Evolutionary conservation across 2,888 invertebrate species (phyloP).

Genomic region (Teleogryllus oceanicus): DNA sequence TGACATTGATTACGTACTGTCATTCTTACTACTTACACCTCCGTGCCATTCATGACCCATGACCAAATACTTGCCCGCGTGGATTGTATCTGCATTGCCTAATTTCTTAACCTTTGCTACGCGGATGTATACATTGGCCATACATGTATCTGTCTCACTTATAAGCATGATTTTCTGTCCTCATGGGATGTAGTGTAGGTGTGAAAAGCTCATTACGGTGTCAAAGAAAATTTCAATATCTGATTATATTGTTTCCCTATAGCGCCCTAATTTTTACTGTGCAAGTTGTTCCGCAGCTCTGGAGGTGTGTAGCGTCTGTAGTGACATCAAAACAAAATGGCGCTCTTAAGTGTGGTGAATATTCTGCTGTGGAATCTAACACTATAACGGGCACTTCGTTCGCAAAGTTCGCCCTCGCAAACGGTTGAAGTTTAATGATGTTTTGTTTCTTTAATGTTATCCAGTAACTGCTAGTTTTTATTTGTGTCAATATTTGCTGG

Average conservation of each 20-base stretch:
- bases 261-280: constrained; percentile 30
- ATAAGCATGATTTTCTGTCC: too few relatives aligned
- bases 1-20: too few relatives aligned
- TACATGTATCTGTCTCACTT: too few relatives aligned
- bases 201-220: neutral
- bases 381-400: constrained; percentile 34
- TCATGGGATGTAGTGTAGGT: neutral
- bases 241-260: neutral
- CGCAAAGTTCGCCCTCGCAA: neutral
- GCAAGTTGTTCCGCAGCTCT: constrained; percentile 21
- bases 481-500: constrained; percentile 22
- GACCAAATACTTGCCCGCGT: constrained; percentile 7
- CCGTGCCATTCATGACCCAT: neutral
- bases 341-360: constrained; percentile 43
- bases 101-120: neutral
- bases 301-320: constrained; percentile 31
- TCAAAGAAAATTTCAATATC: neutral
- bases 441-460: neutral
- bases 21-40: too few relatives aligned
- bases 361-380: constrained; percentile 42
- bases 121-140: constrained; percentile 21
- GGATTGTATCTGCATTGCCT: constrained; percentile 7
- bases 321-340: constrained; percentile 43
- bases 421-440: neutral
- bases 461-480: constrained; percentile 24